Evolutionary conservation across 2,113 vertebrate species (phyloP).

Genomic region (Odocoileus virginianus): DNA sequence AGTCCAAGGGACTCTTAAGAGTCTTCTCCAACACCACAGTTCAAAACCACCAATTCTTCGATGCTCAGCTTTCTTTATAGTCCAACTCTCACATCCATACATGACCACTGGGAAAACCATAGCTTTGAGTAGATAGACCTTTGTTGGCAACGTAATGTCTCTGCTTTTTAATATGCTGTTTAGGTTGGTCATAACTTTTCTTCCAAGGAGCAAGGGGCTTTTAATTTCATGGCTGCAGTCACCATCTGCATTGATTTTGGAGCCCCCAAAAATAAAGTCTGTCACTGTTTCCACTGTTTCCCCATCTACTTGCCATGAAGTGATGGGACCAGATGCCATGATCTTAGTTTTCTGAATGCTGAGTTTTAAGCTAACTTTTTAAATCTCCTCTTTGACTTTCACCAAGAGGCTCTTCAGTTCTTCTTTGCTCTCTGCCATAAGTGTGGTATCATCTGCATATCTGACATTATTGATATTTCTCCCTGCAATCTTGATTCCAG

Average conservation of each 20-base stretch:
- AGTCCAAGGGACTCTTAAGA: not conserved
- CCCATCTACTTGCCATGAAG: not conserved
- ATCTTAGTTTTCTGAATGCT: not conserved
- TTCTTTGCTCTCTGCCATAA: not conserved
- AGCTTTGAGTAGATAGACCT: not conserved
- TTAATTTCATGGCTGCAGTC: not conserved
- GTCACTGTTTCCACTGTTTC: not conserved
- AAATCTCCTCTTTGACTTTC: not conserved
- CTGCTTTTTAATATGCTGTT: not conserved
- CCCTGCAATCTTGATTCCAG: not conserved
- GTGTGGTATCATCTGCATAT: not conserved
- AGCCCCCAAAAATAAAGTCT: not conserved
- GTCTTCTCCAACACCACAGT: not conserved
- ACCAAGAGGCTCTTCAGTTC: not conserved
- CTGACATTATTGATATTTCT: not conserved
- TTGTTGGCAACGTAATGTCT: not conserved
- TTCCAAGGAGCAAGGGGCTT: not conserved
- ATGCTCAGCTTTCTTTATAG: not conserved
- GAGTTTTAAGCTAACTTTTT: not conserved
- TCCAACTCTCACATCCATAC: not conserved
- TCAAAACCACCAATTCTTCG: not conserved
- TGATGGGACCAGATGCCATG: not conserved
- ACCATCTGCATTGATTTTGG: not conserved
- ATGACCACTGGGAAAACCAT: not conserved
- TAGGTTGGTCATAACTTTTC: not conserved